These are phyloP conservation scores for Eptatretus atami DNA, from an alignment of 2,797 vertebrate genomes.

Conservation along the genomic window DNA sequence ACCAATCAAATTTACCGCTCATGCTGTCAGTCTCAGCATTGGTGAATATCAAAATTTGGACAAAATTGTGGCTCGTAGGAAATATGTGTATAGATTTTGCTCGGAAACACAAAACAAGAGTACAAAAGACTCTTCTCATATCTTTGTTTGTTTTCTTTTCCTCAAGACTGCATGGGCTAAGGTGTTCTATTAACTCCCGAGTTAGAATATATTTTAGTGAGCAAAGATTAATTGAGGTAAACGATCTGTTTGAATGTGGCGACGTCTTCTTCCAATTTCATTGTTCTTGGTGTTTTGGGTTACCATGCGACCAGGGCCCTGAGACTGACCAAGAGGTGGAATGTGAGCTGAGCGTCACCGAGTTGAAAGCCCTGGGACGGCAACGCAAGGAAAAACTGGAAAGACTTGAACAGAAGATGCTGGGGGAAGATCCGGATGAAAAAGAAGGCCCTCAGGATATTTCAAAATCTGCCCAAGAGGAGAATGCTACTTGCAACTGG, in stretches of 20 bases:
- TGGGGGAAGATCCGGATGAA: slow-evolving; percentile 52
- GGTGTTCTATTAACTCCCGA: no score
- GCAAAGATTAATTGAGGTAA: no score
- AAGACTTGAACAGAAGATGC: slow-evolving; percentile 45
- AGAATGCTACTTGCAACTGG: slow-evolving; percentile 51
- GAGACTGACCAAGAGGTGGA: slow-evolving; percentile 63
- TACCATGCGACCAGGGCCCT: slow-evolving; percentile 28
- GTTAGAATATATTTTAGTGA: not conserved
- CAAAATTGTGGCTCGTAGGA: no score
- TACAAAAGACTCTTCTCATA: no score
- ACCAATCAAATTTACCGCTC: no score
- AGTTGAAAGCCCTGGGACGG: slow-evolving; percentile 38
- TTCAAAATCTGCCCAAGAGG: slow-evolving; percentile 10
- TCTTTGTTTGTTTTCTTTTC: no score
- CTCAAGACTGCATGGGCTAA: no score
- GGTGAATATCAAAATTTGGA: no score
- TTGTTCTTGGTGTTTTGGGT: not conserved
- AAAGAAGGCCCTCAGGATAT: slow-evolving; percentile 16
- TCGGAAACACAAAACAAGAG: not conserved
- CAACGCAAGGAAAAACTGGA: slow-evolving; percentile 18
- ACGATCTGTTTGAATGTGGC: no score
- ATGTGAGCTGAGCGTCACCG: slow-evolving; percentile 51
- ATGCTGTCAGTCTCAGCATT: no score
- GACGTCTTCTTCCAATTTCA: no score
- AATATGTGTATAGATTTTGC: no score